These are phyloP conservation scores for Perca flavescens DNA, from an alignment of 2,113 vertebrate genomes.

Conservation along the genomic window DNA sequence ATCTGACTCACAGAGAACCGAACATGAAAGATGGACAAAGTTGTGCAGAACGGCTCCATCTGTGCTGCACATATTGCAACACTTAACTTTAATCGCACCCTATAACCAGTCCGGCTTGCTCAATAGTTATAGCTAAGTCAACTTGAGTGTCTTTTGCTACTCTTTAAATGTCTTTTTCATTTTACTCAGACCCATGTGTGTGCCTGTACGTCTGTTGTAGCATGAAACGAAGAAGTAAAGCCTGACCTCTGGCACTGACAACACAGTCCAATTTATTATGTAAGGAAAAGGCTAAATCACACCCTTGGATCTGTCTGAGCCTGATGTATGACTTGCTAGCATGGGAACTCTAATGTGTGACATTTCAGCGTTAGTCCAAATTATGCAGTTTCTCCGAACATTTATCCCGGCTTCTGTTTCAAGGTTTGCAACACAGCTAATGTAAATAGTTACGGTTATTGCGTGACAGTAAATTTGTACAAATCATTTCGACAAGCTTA, in stretches of 20 bases:
- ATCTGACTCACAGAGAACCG: conserved; percentile 17
- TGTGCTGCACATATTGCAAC: conserved; percentile 31
- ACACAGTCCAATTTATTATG: conserved; percentile 6
- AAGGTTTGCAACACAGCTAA: conserved; percentile 17
- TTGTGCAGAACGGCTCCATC: background rate
- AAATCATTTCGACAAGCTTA: conserved; percentile 17
- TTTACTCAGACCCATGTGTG: conserved; percentile 18
- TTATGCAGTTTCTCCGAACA: conserved; percentile 20
- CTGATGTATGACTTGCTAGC: conserved; percentile 44
- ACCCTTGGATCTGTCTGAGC: conserved; percentile 34
- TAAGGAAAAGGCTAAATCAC: conserved; percentile 53
- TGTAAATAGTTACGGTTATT: conserved; percentile 11
- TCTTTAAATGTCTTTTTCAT: conserved; percentile 34
- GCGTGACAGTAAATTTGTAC: conserved; percentile 23
- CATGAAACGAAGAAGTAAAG: conserved; percentile 25
- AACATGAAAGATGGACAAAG: conserved; percentile 10
- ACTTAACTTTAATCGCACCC: conserved; percentile 49
- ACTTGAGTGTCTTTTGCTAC: conserved; percentile 14
- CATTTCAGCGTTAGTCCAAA: conserved; percentile 20
- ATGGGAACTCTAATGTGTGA: conserved; percentile 32
- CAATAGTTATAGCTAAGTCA: conserved; percentile 32
- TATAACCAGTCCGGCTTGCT: conserved; percentile 13
- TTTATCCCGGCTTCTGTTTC: conserved; percentile 6
- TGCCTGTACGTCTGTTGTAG: background rate
- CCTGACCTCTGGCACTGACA: conserved; percentile 34